These are phyloP conservation scores for Mesitornis unicolor DNA, from an alignment of 2,113 vertebrate species.

Conservation along the genomic window DNA sequence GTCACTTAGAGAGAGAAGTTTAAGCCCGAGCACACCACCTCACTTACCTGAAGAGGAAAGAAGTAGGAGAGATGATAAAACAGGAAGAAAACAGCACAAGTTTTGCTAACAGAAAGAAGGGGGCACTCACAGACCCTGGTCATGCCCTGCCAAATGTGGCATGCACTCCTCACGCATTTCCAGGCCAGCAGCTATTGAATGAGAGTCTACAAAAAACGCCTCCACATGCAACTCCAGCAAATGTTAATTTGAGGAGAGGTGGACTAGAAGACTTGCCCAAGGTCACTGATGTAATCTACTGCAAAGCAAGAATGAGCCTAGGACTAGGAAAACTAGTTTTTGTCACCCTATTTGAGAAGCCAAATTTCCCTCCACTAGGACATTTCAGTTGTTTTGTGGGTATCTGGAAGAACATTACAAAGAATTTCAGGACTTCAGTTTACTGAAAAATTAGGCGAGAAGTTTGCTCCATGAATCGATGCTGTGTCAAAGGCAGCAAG, in stretches of 20 bases:
- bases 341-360: neutral
- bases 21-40: neutral
- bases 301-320: constrained; percentile 11
- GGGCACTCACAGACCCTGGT: neutral
- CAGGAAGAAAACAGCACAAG: neutral
- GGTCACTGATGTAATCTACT: constrained; percentile 14
- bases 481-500: too few species aligned
- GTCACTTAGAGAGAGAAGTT: neutral
- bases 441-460: neutral
- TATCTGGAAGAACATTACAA: neutral
- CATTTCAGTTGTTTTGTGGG: neutral
- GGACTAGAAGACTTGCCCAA: constrained; percentile 33
- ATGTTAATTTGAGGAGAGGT: constrained; percentile 21
- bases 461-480: neutral
- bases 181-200: neutral
- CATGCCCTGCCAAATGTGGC: neutral
- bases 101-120: too few species aligned
- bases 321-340: constrained; percentile 48
- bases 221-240: neutral
- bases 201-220: neutral
- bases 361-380: neutral
- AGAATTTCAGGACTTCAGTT: neutral
- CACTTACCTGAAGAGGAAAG: neutral
- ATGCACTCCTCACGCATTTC: neutral
- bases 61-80: neutral